Base-by-base conservation (phyloP, 1,140 invertebrate species). In the Nixonia krombeini region DNA sequence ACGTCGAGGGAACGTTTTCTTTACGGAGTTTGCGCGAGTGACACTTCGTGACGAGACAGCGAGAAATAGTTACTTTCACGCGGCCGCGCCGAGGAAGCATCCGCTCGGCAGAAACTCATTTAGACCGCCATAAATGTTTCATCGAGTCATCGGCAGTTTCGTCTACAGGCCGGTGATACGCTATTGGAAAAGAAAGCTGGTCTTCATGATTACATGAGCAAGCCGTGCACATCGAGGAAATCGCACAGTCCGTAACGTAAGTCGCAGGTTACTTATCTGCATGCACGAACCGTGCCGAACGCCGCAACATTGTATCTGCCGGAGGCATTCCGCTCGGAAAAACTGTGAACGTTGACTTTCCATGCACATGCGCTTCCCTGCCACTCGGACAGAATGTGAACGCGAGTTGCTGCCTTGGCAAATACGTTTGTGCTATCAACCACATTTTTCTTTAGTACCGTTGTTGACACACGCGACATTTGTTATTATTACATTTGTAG, bases 121-220 rank as follows among this genome's bases (percentile, higher is more conserved):
- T 7, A 41, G 53, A 12, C 26, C 55, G 70, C 59, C 63, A 78
- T 85, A 82, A 84, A 84, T 81, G 81, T 83, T 79, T 74, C 75
- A 67, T 77, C 74, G 80, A 70, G 68, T 76, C 66, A 10, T 66
- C 46, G 71, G 73, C 58, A 73, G 72, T 69, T 76, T 81, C 49
- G 73, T 74, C 51, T 75, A 70, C 64, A 46, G 42, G 55, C 55
- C 75, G 55, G 71, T 57, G 62, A 62, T 68, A 37, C 73, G 72
- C 58, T 71, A 75, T 75, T 82, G 76, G 81, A 81, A 80, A 81
- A 79, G 81, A 81, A 84, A 84, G 80, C 78, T 82, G 58, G 66
- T 81, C 44, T 80, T 85, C 66, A 73, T 79, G 63, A 83, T 85
- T 72, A 85, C 79, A 84, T 84, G 79, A 82, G 63, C 53, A 33